These are phyloP conservation scores for Xenentodon cancila DNA, from an alignment of 2,797 vertebrate species.

Conservation along the genomic window DNA sequence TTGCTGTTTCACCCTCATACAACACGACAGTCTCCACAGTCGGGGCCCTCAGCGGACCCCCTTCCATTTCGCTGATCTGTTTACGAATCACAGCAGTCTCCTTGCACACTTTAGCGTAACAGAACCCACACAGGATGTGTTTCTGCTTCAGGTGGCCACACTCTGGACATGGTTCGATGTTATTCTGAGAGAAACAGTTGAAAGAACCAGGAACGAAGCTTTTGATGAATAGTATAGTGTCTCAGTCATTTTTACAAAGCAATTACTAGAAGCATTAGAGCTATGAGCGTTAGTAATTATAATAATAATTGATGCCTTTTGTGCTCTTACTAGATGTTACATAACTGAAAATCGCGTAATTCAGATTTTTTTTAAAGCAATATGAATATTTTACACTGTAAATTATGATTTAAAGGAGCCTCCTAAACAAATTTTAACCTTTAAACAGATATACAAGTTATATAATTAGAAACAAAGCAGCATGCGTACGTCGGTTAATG, in stretches of 20 bases:
- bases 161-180: slow-evolving; percentile 90
- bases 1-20: slow-evolving; percentile 87
- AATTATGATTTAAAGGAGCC: no score
- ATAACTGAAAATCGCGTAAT: no score
- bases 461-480: no score
- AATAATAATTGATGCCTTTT: no score
- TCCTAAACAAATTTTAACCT: no score
- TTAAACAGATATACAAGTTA: no score
- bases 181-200: slow-evolving; percentile 76
- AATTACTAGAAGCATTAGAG: neutral
- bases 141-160: slow-evolving; percentile 96
- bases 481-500: no score
- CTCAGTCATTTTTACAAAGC: neutral
- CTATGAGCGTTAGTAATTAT: no score
- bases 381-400: no score
- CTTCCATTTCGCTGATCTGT: slow-evolving; percentile 87
- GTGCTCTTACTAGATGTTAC: no score
- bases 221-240: neutral
- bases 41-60: slow-evolving; percentile 86
- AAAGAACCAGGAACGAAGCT: no score
- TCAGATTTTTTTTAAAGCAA: no score
- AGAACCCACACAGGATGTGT: slow-evolving; percentile 90
- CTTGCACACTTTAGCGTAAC: slow-evolving; percentile 87
- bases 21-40: slow-evolving; percentile 86
- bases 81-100: slow-evolving; percentile 86